Percentiles rank a stretch among this genome's conserved stretches.
Evolutionary conservation across 2,797 vertebrate genomes (phyloP).

Genomic region (Ataeniobius toweri): DNA sequence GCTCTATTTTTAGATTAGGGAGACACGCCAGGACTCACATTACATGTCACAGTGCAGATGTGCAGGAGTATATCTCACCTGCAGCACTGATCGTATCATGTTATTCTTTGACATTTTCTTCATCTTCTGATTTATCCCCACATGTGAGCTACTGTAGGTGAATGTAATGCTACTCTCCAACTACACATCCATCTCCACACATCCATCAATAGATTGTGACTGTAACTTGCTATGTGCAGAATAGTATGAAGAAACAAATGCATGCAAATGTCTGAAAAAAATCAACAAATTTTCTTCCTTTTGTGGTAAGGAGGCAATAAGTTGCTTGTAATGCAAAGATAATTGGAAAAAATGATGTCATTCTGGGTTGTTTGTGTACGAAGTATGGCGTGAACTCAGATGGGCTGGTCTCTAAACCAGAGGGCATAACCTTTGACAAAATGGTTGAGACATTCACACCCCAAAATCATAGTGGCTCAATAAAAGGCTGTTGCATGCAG

Average conservation of each 20-base stretch:
- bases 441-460: slow-evolving; percentile 43
- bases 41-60: slow-evolving; percentile 72
- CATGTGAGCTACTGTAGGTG: slow-evolving; percentile 16
- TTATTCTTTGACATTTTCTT: slow-evolving; percentile 64
- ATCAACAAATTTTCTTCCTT: slow-evolving; percentile 18
- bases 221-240: slow-evolving; percentile 15
- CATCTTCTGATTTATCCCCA: slow-evolving; percentile 30
- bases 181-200: slow-evolving; percentile 19
- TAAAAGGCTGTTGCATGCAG: slow-evolving; percentile 17
- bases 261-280: slow-evolving; percentile 17
- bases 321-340: slow-evolving; percentile 40
- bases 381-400: slow-evolving; percentile 40
- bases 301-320: slow-evolving; percentile 26
- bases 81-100: slow-evolving; percentile 62
- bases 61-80: slow-evolving; percentile 58
- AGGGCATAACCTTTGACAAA: slow-evolving; percentile 63
- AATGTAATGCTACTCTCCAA: slow-evolving; percentile 31
- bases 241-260: slow-evolving; percentile 18
- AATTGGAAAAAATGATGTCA: slow-evolving; percentile 67
- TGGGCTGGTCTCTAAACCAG: slow-evolving; percentile 55
- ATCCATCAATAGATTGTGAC: slow-evolving; percentile 10
- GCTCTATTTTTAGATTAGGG: slow-evolving; percentile 78
- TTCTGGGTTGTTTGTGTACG: slow-evolving; percentile 25
- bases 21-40: slow-evolving; percentile 75
- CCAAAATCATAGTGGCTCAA: slow-evolving; percentile 23